Base-by-base conservation (phyloP, 2,888 invertebrate species). In the Brachypalpus laphriformis region DNA sequence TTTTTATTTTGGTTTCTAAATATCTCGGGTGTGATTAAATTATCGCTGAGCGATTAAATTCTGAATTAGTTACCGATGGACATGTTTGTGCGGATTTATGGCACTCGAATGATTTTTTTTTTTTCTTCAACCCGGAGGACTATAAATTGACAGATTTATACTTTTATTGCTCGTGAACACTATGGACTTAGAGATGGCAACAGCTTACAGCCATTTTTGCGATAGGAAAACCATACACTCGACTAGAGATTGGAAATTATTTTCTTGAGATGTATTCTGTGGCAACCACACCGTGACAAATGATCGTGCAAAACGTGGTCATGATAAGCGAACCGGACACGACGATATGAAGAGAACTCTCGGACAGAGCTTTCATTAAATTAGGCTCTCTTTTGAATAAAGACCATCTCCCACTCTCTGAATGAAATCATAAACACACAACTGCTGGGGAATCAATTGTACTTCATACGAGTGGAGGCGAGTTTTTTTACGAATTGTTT, bases 281-380 rank as follows among this genome's bases (percentile, higher is more conserved):
- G 31, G n/a, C n/a, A n/a, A n/a, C 40, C 34, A 59, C 61, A 40
- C 61, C 49, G 40, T 57, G 56, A 70, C 40, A 25, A 14, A 11
- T 63, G 76, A 76, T 76, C 70, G 57, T 63, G 57, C 70, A 63
- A 70, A 78, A 71, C 71, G 71, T 37, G 25, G 31, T 37, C 42
- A 40, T 71, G 61, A 40, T 77, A 61, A 77, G 54, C 40, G 28
- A 65, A 22, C 31, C 31, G 37, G 37, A 16, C 54, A 31, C 18
- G 31, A 47, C 34, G 63, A 80, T 80, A 56, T 31, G 45, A 20
- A 37, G 45, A 9, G 22, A 11, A 31, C 7, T 4, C 5, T n/a
- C 14, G 9, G 40, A 11, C 22, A 20, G 25, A 74, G 78, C 66
- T 82, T 82, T 78, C 54, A 20, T 5, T 42, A 14, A 7, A 25